A percentile compares a stretch with the other conserved stretches of the same genome.
Evolutionary conservation across 2,113 vertebrate species (phyloP).

Genomic region (Grantiella picta): DNA sequence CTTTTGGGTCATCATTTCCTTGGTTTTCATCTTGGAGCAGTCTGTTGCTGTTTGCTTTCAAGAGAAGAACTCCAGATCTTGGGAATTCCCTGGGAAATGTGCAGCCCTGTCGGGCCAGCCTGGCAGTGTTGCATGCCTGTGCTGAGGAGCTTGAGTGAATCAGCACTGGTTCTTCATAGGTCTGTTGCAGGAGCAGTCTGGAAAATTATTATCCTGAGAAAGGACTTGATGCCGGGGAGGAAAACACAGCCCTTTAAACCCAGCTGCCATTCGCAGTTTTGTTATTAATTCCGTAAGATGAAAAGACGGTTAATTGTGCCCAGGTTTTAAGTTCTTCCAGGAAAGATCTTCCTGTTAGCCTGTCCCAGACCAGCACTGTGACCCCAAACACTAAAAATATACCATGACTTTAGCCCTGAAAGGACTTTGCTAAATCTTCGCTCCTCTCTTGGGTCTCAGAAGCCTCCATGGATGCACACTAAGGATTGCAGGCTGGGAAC

Average conservation of each 20-base stretch:
- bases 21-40: background rate
- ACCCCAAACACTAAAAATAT: background rate
- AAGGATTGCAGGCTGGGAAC: background rate
- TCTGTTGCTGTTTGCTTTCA: background rate
- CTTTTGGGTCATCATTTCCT: background rate
- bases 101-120: fast-evolving
- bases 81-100: background rate
- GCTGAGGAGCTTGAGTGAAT: fast-evolving
- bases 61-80: background rate
- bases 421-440: background rate
- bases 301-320: background rate
- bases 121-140: fast-evolving
- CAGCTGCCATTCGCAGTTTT: background rate
- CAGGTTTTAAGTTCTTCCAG: background rate
- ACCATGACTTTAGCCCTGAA: background rate
- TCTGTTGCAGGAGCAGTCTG: background rate
- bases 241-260: background rate
- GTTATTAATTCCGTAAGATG: background rate
- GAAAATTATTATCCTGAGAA: background rate
- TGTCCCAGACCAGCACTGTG: background rate
- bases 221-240: background rate
- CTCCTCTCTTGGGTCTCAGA: background rate
- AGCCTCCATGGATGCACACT: background rate
- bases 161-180: background rate
- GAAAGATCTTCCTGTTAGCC: background rate